These are phyloP conservation scores for Polydrusus tereticollis DNA, from an alignment of 2,888 invertebrate genomes.

Conservation along the genomic window DNA sequence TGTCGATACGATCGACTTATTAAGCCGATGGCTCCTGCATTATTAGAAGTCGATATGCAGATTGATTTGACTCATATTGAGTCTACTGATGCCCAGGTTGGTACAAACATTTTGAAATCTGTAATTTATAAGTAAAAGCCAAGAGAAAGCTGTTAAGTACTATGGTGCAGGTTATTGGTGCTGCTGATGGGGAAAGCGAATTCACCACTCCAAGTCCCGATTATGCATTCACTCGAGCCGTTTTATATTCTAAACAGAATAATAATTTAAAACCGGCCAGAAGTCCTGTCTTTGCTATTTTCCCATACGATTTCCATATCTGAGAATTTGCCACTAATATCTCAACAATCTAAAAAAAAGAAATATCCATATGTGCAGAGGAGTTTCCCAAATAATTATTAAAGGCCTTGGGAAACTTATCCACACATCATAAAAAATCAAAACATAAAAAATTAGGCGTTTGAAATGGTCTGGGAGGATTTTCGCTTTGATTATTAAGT, in stretches of 20 bases:
- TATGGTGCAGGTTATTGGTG: too few species aligned
- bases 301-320: constrained; percentile 11
- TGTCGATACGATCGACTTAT: constrained; percentile 83
- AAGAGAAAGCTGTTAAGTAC: too few species aligned
- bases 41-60: constrained; percentile 80
- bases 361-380: too few species aligned
- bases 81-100: constrained; percentile 82
- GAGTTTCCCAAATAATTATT: too few species aligned
- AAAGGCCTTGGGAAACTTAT: too few species aligned
- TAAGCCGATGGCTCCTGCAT: constrained; percentile 75
- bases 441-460: too few species aligned
- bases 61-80: constrained; percentile 88
- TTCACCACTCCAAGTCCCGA: constrained; percentile 20
- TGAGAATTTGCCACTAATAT: constrained; percentile 9
- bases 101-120: too few species aligned
- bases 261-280: constrained; percentile 28
- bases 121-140: too few species aligned
- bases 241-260: constrained; percentile 35
- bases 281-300: constrained; percentile 16
- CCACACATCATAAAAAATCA: too few species aligned
- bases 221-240: constrained; percentile 22
- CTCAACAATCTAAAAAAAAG: neutral
- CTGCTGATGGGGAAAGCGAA: constrained; percentile 27
- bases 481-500: too few species aligned
- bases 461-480: too few species aligned